These are phyloP conservation scores for Pelmatolapia mariae DNA, from an alignment of 2,113 vertebrate genomes.

Conservation along the genomic window DNA sequence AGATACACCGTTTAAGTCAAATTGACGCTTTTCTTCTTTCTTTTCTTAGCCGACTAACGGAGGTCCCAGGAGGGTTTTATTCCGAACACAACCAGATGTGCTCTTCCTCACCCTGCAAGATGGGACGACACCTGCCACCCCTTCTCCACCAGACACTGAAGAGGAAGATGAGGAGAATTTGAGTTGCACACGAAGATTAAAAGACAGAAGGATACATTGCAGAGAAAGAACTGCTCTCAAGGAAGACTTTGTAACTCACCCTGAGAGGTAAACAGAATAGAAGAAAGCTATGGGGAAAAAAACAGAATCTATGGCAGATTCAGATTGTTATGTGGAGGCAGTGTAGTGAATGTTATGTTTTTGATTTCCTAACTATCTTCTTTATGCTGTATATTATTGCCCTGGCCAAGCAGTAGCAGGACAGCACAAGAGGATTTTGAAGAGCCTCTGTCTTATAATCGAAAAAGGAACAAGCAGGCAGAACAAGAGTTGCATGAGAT, in stretches of 20 bases:
- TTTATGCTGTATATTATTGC: neutral
- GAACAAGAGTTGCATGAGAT: constrained; percentile 78
- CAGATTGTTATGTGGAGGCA: neutral
- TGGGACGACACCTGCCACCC: neutral
- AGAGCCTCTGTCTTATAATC: constrained; percentile 57
- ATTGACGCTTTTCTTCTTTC: neutral
- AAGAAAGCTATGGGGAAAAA: neutral
- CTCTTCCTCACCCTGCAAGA: constrained; percentile 57
- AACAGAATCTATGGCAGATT: neutral
- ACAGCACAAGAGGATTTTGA: neutral
- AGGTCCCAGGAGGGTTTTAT: constrained; percentile 65
- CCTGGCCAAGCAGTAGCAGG: neutral
- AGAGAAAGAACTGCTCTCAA: neutral
- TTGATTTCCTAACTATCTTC: neutral
- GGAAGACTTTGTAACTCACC: neutral
- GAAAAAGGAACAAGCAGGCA: constrained; percentile 64
- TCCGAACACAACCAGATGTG: constrained; percentile 71
- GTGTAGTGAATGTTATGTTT: neutral
- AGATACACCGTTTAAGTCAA: neutral
- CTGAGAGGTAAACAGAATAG: neutral
- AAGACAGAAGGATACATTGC: neutral
- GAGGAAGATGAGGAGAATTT: constrained; percentile 12
- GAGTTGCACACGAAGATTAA: neutral
- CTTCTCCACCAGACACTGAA: constrained; percentile 25
- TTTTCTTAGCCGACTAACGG: constrained; percentile 33